phyloP scores from a whole-genome alignment of 1,140 invertebrate genomes.

The silkworm (Bombyx mori) region ASM3026992v2 NC_085129.1:7824501-7825000 shows the following conservation, averaged over 20 bases:
- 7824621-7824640: conserved; percentile 70
- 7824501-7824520: conserved; percentile 65
- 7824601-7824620: conserved; percentile 72
- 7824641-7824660: conserved; percentile 64
- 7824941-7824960: too few relatives aligned
- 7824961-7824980: too few relatives aligned
- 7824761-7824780: background rate
- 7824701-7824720: background rate
- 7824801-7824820: background rate
- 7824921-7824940: too few relatives aligned
- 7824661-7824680: conserved; percentile 39
- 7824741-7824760: background rate
- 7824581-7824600: conserved; percentile 69
- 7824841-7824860: too few relatives aligned
- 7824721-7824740: background rate
- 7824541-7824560: conserved; percentile 62
- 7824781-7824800: background rate
- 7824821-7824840: background rate
- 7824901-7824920: too few relatives aligned
- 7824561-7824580: conserved; percentile 68
- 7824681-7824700: background rate
- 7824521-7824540: conserved; percentile 70
- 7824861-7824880: background rate
- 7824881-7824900: too few relatives aligned
- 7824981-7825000: too few relatives aligned